Evolutionary conservation across 2,888 invertebrate species (phyloP).

Genomic region (Helleia helle): DNA sequence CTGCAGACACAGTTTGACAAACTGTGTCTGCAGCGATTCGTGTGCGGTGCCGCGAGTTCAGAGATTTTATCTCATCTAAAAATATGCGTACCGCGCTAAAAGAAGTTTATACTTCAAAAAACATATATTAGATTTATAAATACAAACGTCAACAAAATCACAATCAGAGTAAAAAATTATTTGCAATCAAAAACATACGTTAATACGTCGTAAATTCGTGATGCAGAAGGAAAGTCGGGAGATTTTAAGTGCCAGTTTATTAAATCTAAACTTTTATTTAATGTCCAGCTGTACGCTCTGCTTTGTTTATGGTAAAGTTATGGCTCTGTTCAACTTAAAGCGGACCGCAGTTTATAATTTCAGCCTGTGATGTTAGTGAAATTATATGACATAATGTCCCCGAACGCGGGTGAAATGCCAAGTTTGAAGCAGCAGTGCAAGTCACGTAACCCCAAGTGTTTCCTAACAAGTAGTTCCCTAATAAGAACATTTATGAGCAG

Average conservation of each 20-base stretch:
- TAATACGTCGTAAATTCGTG: background rate
- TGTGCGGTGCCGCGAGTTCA: no score
- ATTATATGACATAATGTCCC: slow-evolving; percentile 20
- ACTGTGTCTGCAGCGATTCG: no score
- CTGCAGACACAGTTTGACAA: no score
- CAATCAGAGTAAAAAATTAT: no score
- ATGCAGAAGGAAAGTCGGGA: background rate
- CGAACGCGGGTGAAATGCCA: slow-evolving; percentile 18
- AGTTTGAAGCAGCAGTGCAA: slow-evolving; percentile 20
- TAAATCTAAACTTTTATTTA: slow-evolving; percentile 26
- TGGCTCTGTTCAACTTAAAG: slow-evolving; percentile 24
- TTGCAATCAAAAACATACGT: slow-evolving; percentile 4
- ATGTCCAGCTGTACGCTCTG: slow-evolving; percentile 23
- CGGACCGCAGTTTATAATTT: slow-evolving; percentile 24
- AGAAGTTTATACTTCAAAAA: background rate
- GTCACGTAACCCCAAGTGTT: slow-evolving; percentile 39
- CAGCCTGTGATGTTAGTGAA: slow-evolving; percentile 20
- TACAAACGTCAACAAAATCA: no score
- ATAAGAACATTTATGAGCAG: slow-evolving; percentile 53
- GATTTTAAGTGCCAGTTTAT: slow-evolving; percentile 16
- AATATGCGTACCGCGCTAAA: no score
- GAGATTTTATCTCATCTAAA: no score
- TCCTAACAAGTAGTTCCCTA: slow-evolving; percentile 36
- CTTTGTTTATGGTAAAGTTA: slow-evolving; percentile 24
- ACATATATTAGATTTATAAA: no score